Conservation (phyloP, 92 coral and sea anemone species). For the Porites cylindrica region DNA sequence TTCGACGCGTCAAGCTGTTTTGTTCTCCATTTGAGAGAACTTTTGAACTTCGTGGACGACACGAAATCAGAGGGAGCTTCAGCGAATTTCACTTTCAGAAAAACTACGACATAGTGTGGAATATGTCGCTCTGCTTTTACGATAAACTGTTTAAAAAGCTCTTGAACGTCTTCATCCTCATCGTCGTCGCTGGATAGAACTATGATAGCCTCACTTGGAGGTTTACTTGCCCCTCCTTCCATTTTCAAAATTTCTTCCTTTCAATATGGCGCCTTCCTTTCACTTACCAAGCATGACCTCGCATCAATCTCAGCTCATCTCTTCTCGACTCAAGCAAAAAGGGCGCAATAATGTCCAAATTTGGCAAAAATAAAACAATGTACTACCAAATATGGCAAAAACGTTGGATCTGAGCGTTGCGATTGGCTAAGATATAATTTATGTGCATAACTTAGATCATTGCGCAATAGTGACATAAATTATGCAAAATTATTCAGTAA, state of each 20-base stretch:
- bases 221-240: neutral
- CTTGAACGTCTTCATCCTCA: conserved; percentile 67
- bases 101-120: conserved; percentile 65
- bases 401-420: neutral
- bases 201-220: conserved; percentile 38
- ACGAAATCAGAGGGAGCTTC: conserved; percentile 77
- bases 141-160: conserved; percentile 72
- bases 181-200: conserved; percentile 91
- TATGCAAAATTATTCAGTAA: conserved; percentile 50
- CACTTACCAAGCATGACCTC: neutral
- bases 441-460: conserved; percentile 15
- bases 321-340: neutral
- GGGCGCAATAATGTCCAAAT: conserved; percentile 18
- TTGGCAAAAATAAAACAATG: conserved; percentile 2
- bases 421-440: conserved; percentile 1
- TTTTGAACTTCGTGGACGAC: conserved; percentile 71
- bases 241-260: neutral
- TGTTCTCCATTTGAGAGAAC: conserved; percentile 70
- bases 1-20: conserved; percentile 58
- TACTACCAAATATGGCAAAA: conserved; percentile 23
- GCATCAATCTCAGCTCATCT: neutral
- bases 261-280: neutral
- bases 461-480: neutral
- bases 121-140: conserved; percentile 74
- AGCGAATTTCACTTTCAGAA: conserved; percentile 73